These are phyloP conservation scores for Agrilus cyanescens DNA, from an alignment of 2,888 invertebrate genomes.

Conservation along the genomic window DNA sequence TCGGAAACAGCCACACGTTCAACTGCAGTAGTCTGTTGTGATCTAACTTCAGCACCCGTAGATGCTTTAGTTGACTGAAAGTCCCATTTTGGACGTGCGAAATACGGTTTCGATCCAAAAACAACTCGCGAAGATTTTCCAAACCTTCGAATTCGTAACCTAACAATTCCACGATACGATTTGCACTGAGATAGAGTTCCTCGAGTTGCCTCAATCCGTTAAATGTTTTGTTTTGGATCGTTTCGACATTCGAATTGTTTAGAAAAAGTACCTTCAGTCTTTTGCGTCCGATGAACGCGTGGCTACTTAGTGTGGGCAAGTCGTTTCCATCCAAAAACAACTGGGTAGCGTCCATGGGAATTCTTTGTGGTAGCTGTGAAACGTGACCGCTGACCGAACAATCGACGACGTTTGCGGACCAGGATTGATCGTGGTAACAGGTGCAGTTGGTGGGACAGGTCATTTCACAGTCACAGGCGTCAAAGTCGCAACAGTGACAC, in stretches of 20 bases:
- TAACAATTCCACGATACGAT: constrained; percentile 53
- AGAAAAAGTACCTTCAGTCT: constrained; percentile 63
- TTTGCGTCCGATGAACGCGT: constrained; percentile 77
- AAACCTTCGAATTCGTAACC: constrained; percentile 74
- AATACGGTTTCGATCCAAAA: constrained; percentile 64
- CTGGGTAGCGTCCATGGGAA: constrained; percentile 87
- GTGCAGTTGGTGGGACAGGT: constrained; percentile 79
- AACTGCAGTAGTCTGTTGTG: constrained; percentile 59
- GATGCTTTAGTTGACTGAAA: constrained; percentile 52
- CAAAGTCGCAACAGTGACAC: constrained; percentile 85
- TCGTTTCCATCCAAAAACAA: constrained; percentile 77
- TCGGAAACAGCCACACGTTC: constrained; percentile 60
- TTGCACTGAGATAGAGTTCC: constrained; percentile 63
- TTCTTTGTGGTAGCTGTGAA: constrained; percentile 60
- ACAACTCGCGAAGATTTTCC: constrained; percentile 57
- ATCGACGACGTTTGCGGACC: constrained; percentile 77
- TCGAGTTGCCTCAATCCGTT: constrained; percentile 70
- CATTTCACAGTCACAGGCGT: constrained; percentile 88
- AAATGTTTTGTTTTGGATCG: constrained; percentile 71
- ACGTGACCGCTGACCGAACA: constrained; percentile 62
- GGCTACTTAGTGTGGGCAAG: constrained; percentile 61
- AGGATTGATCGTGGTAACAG: constrained; percentile 80
- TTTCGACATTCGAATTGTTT: constrained; percentile 66
- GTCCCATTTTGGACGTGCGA: constrained; percentile 57
- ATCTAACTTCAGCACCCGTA: constrained; percentile 56